These are phyloP conservation scores for Melanotaenia nigrans DNA, from an alignment of 2,797 vertebrate genomes.

Conservation along the genomic window DNA sequence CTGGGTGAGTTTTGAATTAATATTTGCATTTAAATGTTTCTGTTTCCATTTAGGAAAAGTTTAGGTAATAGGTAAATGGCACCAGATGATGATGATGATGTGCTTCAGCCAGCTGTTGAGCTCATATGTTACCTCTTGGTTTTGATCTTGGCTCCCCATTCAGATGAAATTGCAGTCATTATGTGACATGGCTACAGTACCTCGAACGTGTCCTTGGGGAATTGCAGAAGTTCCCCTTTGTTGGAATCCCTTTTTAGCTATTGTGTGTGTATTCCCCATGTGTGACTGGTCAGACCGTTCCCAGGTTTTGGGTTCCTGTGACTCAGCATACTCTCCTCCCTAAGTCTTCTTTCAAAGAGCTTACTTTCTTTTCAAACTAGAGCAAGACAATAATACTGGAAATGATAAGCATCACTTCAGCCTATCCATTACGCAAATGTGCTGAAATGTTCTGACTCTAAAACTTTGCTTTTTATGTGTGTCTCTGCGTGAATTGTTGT, in stretches of 20 bases:
- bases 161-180: conserved; percentile 76
- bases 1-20: conserved; percentile 69
- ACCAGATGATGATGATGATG: conserved; percentile 42
- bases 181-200: conserved; percentile 79
- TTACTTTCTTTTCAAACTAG: conserved; percentile 73
- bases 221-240: conserved; percentile 74
- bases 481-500: conserved; percentile 34
- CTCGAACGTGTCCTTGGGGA: conserved; percentile 75
- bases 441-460: conserved; percentile 68
- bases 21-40: conserved; percentile 29
- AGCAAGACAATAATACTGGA: conserved; percentile 70
- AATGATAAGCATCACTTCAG: conserved; percentile 72
- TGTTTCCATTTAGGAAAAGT: conserved; percentile 35
- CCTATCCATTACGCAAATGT: conserved; percentile 74
- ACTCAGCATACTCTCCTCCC: conserved; percentile 78
- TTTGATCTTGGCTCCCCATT: conserved; percentile 72
- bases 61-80: conserved; percentile 52
- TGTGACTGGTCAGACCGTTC: conserved; percentile 71
- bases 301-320: conserved; percentile 83
- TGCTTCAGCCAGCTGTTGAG: conserved; percentile 65
- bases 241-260: conserved; percentile 81
- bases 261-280: conserved; percentile 84
- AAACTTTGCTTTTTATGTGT: conserved; percentile 47
- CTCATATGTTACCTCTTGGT: conserved; percentile 61
- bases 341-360: conserved; percentile 71